These are phyloP conservation scores for Forbesichthys papilliferus DNA, from an alignment of 2,113 vertebrate genomes.

Conservation along the genomic window DNA sequence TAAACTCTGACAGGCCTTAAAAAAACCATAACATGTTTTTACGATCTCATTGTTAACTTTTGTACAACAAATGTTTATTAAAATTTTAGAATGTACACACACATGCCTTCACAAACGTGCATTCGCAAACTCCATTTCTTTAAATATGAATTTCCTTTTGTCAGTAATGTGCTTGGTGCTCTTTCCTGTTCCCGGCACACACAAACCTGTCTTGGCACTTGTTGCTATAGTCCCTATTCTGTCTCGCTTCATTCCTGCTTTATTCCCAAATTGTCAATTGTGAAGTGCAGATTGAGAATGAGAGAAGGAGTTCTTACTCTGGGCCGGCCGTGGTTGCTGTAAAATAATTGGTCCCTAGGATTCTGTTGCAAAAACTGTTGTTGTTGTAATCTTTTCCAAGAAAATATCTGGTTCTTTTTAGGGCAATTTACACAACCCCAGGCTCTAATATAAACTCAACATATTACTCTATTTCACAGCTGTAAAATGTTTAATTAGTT, in stretches of 20 bases:
- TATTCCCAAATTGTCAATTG: constrained; percentile 7
- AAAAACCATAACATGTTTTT: constrained; percentile 44
- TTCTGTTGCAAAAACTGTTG: constrained; percentile 45
- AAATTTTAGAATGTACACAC: constrained; percentile 10
- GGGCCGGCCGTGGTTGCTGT: constrained; percentile 31
- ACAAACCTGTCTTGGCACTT: constrained; percentile 62
- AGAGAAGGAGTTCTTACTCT: background rate
- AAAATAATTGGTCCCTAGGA: constrained; percentile 38
- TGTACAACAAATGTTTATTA: constrained; percentile 29
- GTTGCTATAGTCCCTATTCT: constrained; percentile 43
- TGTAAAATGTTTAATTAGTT: constrained; percentile 55
- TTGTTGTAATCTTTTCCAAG: constrained; percentile 47
- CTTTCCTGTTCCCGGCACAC: constrained; percentile 77
- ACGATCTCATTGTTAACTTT: constrained; percentile 36
- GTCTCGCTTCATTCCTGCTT: constrained; percentile 48
- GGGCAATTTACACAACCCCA: constrained; percentile 33
- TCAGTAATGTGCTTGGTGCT: constrained; percentile 67
- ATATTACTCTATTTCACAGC: constrained; percentile 61
- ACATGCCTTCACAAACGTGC: constrained; percentile 1
- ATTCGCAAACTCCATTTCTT: constrained; percentile 56
- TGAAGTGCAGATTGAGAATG: background rate
- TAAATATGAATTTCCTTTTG: constrained; percentile 72
- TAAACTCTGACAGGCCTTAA: background rate
- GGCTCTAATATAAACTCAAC: constrained; percentile 54
- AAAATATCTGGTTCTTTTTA: constrained; percentile 38